Conservation (phyloP, 2,113 vertebrate genomes). For the Istiophorus platypterus region DNA sequence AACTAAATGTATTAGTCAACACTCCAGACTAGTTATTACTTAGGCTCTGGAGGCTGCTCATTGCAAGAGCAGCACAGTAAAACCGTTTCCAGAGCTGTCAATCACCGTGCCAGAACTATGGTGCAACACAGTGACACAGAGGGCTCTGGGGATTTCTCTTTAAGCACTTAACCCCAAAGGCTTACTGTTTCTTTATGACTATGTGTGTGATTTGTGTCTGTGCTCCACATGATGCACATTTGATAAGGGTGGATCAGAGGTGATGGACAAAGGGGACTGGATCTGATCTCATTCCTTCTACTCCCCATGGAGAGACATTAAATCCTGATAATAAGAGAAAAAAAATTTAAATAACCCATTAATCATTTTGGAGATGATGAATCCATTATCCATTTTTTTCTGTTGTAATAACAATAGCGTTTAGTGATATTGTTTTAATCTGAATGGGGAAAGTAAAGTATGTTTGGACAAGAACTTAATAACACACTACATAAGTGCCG, state of each 20-base stretch:
- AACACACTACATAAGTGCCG: not conserved
- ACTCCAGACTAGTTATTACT: slow-evolving; percentile 69
- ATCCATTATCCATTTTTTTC: slow-evolving; percentile 44
- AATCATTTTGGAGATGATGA: slow-evolving; percentile 25
- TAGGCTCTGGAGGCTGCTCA: slow-evolving; percentile 68
- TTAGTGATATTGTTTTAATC: slow-evolving; percentile 5
- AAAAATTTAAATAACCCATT: not conserved
- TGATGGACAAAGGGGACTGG: slow-evolving; percentile 41
- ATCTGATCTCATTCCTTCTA: slow-evolving; percentile 48
- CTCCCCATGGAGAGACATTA: slow-evolving; percentile 27
- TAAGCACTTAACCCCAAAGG: slow-evolving; percentile 73
- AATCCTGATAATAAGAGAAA: slow-evolving; percentile 53
- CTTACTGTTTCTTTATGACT: slow-evolving; percentile 77
- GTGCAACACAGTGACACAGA: slow-evolving; percentile 68
- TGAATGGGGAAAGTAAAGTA: not conserved
- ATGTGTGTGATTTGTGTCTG: slow-evolving; percentile 72
- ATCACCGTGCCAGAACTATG: slow-evolving; percentile 72
- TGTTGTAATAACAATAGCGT: slow-evolving; percentile 34
- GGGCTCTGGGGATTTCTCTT: slow-evolving; percentile 60
- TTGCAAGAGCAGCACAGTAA: slow-evolving; percentile 72
- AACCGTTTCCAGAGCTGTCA: slow-evolving; percentile 77
- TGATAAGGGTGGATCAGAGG: slow-evolving; percentile 73
- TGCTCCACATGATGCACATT: slow-evolving; percentile 71
- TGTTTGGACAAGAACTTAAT: not conserved
- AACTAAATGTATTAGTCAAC: slow-evolving; percentile 78